Evolutionary conservation across 2,888 invertebrate genomes (phyloP), one percentile per base, ranked within the genome.

Genomic region (Bombylius major): DNA sequence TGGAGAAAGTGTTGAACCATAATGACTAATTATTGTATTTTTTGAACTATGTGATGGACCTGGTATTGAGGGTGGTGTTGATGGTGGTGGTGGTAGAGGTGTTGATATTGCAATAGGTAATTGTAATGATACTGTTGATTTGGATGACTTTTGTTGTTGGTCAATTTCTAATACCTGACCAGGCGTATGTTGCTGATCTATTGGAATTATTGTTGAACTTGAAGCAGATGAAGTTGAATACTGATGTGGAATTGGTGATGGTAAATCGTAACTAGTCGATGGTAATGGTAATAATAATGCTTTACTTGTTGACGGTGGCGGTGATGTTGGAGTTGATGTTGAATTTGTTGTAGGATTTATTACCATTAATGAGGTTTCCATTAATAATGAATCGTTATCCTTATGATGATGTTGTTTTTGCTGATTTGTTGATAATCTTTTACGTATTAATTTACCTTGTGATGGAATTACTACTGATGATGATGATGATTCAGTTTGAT

Each of bases 361-460:
- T 34, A 69, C 66, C 63, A 71, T 69, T 53, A 73, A 61, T 51
- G 73, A 73, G 50, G 75, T 74, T 63, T 73, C 73, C 69, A 67
- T 67, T 56, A 67, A 61, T 54, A 64, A 58, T 47, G 67, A 67
- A 51, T 66, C 66, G 53, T 62, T 63, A 58, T 66, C 65, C 61
- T 65, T 60, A 6, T 63, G 61, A 47, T 58, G 56, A 58, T 65
- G 56, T 52, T 62, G 66, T 46, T 64, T 64, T 49, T 69, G 66
- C 55, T 71, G 70, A 63, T 72, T 67, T 48, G 70, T 59, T 52
- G 72, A 65, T 49, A 70, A 65, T 49, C 74, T 67, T 60, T 70
- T 69, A 34, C 72, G 68, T 51, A 67, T 65, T 60, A 73, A 60
- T 63, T 75, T 73, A 61, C 67, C 70, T 50, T 62, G 62, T 50